Percentiles rank a stretch among this genome's conserved stretches.
Evolutionary conservation across 2,888 invertebrate genomes (phyloP).

Genomic region (Leptura quadrifasciata): DNA sequence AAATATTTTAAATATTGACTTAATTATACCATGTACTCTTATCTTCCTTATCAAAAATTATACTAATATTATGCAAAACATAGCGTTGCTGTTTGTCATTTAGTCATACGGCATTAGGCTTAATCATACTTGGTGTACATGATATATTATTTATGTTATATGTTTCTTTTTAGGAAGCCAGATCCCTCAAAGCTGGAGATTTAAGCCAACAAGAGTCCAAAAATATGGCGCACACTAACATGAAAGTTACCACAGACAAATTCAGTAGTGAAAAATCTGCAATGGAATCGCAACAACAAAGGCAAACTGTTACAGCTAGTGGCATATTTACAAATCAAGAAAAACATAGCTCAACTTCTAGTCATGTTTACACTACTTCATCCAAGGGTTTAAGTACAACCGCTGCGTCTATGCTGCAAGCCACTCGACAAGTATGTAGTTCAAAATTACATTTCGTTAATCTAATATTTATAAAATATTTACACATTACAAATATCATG

Average conservation of each 20-base stretch:
- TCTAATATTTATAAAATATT: too few species aligned
- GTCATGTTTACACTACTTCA: conserved; percentile 85
- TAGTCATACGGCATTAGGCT: background rate
- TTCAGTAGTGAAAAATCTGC: conserved; percentile 89
- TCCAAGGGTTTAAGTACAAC: conserved; percentile 84
- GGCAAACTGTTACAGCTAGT: conserved; percentile 86
- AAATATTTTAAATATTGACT: conserved; percentile 3
- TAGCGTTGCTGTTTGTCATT: background rate
- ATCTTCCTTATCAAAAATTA: conserved; percentile 40
- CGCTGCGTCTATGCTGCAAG: conserved; percentile 70
- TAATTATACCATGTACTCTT: conserved; percentile 17
- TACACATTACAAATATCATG: too few species aligned
- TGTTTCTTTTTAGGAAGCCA: conserved; percentile 81
- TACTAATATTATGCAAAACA: conserved; percentile 26
- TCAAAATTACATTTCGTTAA: background rate
- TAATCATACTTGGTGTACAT: background rate
- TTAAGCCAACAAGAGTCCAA: conserved; percentile 90
- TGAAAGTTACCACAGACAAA: conserved; percentile 89
- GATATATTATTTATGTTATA: background rate
- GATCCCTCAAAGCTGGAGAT: conserved; percentile 89
- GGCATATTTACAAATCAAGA: conserved; percentile 86
- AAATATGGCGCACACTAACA: conserved; percentile 88
- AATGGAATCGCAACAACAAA: conserved; percentile 81
- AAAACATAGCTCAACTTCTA: conserved; percentile 85
- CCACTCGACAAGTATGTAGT: conserved; percentile 62